These are phyloP conservation scores for Epiblema foenella DNA, from an alignment of 2,888 invertebrate species.

Conservation along the genomic window DNA sequence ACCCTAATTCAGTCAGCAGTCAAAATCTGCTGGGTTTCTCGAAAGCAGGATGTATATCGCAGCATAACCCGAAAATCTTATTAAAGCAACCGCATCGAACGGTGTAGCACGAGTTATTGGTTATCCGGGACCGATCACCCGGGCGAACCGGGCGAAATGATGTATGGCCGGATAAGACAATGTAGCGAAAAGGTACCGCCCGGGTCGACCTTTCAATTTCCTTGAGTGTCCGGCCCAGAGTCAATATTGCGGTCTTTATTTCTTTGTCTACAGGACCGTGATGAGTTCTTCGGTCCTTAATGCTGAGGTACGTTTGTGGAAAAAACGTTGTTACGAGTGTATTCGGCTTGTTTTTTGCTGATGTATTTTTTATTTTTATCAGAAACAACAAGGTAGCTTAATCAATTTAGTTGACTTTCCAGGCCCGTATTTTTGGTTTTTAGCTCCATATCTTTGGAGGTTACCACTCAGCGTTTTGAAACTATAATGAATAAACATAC, in stretches of 20 bases:
- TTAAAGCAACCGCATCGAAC: constrained; percentile 63
- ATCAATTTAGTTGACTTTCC: background rate
- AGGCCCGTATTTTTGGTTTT: no score
- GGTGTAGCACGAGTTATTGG: constrained; percentile 53
- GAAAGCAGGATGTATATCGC: background rate
- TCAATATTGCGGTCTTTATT: constrained; percentile 58
- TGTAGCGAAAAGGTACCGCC: constrained; percentile 68
- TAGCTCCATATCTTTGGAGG: no score
- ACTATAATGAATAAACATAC: no score
- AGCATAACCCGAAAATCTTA: constrained; percentile 53
- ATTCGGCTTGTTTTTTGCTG: constrained; percentile 1
- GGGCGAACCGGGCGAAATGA: constrained; percentile 65
- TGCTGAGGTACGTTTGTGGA: constrained; percentile 27
- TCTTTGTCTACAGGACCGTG: constrained; percentile 56
- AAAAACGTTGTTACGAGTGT: constrained; percentile 23
- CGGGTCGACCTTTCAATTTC: constrained; percentile 79
- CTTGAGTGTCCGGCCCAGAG: constrained; percentile 66
- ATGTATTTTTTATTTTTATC: no score
- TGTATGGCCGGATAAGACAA: constrained; percentile 73
- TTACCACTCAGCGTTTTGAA: no score
- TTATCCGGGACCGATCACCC: constrained; percentile 57
- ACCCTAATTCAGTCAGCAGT: background rate
- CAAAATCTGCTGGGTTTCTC: background rate
- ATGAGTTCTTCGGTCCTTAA: constrained; percentile 57
- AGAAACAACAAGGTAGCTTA: background rate